Evolutionary conservation across 2,113 vertebrate genomes (phyloP).

Genomic region (Oncorhynchus masou): DNA sequence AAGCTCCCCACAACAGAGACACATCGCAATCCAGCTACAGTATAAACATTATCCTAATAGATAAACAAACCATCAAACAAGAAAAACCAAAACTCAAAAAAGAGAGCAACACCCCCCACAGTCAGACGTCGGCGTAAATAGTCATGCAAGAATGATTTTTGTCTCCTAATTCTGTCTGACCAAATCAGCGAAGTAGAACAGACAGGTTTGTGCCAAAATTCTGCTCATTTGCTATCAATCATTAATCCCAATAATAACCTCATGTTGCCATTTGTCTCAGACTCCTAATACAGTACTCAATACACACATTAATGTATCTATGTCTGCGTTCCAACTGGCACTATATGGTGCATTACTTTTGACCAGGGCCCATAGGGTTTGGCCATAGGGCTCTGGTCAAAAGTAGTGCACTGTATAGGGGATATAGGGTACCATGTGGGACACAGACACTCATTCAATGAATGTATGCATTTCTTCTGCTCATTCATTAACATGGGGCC

Average conservation of each 20-base stretch:
- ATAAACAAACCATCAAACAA: slow-evolving; percentile 40
- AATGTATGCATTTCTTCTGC: slow-evolving; percentile 55
- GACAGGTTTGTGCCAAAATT: slow-evolving; percentile 37
- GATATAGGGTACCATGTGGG: too few relatives aligned
- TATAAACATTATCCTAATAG: slow-evolving; percentile 37
- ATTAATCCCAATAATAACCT: slow-evolving; percentile 53
- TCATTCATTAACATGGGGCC: slow-evolving; percentile 52
- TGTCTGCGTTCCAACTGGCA: too few relatives aligned
- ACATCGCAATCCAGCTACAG: slow-evolving; percentile 33
- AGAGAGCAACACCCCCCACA: slow-evolving; percentile 23
- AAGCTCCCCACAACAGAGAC: slow-evolving; percentile 34
- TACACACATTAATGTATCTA: slow-evolving; percentile 5
- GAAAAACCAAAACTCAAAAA: not conserved
- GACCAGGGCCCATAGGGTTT: too few relatives aligned
- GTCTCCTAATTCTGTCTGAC: slow-evolving; percentile 30
- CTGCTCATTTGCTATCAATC: slow-evolving; percentile 54
- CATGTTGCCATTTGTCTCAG: slow-evolving; percentile 40
- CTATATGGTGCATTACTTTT: too few relatives aligned
- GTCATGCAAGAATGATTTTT: slow-evolving; percentile 38
- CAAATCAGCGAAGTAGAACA: slow-evolving; percentile 30
- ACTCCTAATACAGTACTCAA: slow-evolving; percentile 33
- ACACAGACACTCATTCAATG: slow-evolving; percentile 47
- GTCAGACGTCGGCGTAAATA: slow-evolving; percentile 20
- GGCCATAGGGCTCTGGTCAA: too few relatives aligned
- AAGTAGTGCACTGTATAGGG: too few relatives aligned